These are phyloP conservation scores for Lutjanus campechanus DNA, from an alignment of 2,797 vertebrate species.

Conservation along the genomic window DNA sequence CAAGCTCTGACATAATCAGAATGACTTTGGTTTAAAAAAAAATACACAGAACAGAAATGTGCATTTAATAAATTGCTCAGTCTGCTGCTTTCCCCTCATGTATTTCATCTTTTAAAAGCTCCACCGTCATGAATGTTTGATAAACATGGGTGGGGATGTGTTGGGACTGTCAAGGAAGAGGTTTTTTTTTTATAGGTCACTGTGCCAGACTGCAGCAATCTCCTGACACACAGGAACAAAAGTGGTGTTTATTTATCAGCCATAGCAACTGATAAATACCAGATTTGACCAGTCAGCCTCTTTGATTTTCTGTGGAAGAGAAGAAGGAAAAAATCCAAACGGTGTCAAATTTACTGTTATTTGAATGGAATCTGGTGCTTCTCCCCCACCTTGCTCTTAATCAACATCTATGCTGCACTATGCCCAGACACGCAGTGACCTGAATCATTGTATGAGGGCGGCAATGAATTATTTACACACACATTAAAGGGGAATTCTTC, in stretches of 20 bases:
- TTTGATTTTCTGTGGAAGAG: neutral
- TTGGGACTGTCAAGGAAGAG: neutral
- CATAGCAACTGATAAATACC: neutral
- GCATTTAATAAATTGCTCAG: neutral
- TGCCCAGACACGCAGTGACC: conserved; percentile 28
- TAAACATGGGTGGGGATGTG: conserved; percentile 3
- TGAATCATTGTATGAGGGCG: conserved; percentile 1
- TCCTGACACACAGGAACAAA: neutral
- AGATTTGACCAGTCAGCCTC: neutral
- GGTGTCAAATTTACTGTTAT: neutral
- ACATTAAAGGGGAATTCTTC: conserved; percentile 28
- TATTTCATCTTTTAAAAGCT: conserved; percentile 11
- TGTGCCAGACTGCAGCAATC: conserved; percentile 10
- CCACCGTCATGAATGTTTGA: conserved; percentile 37
- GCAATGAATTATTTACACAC: conserved; percentile 37
- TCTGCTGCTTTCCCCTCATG: neutral
- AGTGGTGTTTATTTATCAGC: conserved; percentile 14
- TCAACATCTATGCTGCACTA: neutral
- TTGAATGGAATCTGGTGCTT: conserved; percentile 22
- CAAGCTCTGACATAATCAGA: neutral
- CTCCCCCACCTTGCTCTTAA: neutral
- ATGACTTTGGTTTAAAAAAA: neutral
- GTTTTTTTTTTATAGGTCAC: conserved; percentile 33
- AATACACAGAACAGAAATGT: neutral
- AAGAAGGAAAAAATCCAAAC: neutral